A percentile compares a stretch with the other conserved stretches of the same genome.
phyloP scores from a whole-genome alignment of 2,797 vertebrate genomes.

The Microhierax caerulescens region DNA sequence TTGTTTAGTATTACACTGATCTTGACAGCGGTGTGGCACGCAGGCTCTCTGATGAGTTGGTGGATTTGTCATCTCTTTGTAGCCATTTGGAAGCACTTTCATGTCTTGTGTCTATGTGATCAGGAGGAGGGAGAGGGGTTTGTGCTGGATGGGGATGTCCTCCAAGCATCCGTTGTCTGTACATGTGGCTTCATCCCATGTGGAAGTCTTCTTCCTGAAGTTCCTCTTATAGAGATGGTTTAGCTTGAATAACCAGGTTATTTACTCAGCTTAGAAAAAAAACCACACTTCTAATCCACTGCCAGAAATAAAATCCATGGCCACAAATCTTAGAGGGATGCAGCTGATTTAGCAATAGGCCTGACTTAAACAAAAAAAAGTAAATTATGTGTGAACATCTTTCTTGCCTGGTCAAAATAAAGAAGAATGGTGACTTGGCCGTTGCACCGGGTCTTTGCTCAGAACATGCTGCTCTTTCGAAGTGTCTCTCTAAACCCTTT shows the following conservation, averaged over 20 bases:
- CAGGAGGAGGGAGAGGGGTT: background rate
- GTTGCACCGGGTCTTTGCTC: background rate
- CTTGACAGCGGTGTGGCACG: rapidly evolving
- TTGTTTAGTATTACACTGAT: background rate
- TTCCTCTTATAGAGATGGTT: background rate
- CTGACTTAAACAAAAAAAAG: background rate
- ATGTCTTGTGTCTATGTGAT: background rate
- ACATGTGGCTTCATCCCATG: background rate
- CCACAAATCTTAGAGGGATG: background rate
- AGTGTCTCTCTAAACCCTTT: background rate
- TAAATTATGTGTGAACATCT: background rate
- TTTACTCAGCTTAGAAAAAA: background rate
- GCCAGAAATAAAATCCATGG: background rate
- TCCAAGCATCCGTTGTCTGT: background rate
- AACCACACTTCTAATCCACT: background rate
- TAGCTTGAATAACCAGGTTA: background rate
- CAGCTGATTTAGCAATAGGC: background rate
- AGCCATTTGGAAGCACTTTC: background rate
- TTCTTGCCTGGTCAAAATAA: background rate
- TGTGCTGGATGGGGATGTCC: background rate
- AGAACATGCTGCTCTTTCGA: background rate
- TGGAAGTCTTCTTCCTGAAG: background rate
- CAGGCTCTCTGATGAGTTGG: background rate
- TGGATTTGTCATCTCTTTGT: background rate
- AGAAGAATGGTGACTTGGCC: background rate